Base-by-base conservation (phyloP, 2,797 vertebrate species). In the Microctenopoma stevenorrisi region DNA sequence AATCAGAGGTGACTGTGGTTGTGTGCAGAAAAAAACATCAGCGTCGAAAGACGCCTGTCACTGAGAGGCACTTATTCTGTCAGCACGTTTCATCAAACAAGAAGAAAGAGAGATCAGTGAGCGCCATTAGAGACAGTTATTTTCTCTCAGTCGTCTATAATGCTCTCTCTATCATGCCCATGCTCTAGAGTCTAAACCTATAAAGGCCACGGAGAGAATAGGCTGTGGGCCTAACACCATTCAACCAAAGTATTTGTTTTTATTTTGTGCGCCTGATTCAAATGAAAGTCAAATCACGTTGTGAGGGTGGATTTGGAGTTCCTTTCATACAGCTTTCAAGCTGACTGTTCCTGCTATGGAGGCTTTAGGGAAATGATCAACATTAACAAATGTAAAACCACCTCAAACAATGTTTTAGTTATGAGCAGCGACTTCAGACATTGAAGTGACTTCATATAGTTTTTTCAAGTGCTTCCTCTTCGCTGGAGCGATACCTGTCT, bases 261-360 rank as follows among this genome's bases (percentile, higher is more conserved):
- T 76, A 8, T 68, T n/a, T 61, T 57, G 52, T 64, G 35, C 51
- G 35, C 56, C 53, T 75, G 56, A 88, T 90, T 90, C 85, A 64
- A 79, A 47, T 18, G n/a, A 47, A 53, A 88, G 89, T 89, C 83
- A 64, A 78, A 47, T 47, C 44, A 18, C 3, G 8, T 15, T 7
- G 15, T 16, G 15, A 40, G 38, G 3, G 11, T 13, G 13, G 2
- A 7, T 44, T 2, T 44, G 1, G 40, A 15, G 38, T 12, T 40
- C 14, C 40, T 11, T 5, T 4, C 4, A 42, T 42, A 42, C 15
- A 42, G 40, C 40, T 42, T 42, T 14, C 40, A 42, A 14, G 43
- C 7, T 44, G 43, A n/a, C 15, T 44, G 4, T 16, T 16, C 42
- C 42, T 43, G 42, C 16, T 16, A 5, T 43, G 42, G 14, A 7